These are phyloP conservation scores for Trissolcus japonicus DNA, from an alignment of 2,888 invertebrate genomes.

Conservation along the genomic window DNA sequence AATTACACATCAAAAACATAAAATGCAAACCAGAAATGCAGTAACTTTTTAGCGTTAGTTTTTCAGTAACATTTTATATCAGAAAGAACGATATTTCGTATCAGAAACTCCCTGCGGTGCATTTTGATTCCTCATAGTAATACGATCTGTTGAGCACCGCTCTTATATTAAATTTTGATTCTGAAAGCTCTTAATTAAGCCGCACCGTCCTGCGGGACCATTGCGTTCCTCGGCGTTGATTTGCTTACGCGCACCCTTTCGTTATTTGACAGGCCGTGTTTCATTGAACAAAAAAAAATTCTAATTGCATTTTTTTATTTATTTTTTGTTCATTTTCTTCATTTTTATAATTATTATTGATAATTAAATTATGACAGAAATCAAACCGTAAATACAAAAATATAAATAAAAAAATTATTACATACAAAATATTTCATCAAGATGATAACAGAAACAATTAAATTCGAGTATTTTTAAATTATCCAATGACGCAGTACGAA, in stretches of 20 bases:
- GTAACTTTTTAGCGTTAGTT: too few species aligned
- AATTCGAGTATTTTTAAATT: background rate
- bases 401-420: too few species aligned
- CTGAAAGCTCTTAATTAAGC: conserved; percentile 56
- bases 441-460: background rate
- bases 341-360: too few species aligned
- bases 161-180: conserved; percentile 56
- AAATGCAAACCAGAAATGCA: too few species aligned
- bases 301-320: too few species aligned
- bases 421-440: too few species aligned
- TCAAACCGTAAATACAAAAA: background rate
- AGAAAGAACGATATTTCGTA: conserved; percentile 21
- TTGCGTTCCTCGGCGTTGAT: conserved; percentile 33
- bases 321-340: too few species aligned
- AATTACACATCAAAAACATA: too few species aligned
- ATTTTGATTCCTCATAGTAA: conserved; percentile 52
- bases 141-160: conserved; percentile 40
- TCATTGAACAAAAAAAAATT: too few species aligned
- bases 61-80: conserved; percentile 10
- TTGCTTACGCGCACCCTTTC: conserved; percentile 48
- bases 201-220: conserved; percentile 47
- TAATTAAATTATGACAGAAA: background rate
- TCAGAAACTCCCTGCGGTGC: conserved; percentile 50
- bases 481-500: background rate
- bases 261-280: background rate